Conservation (phyloP, 2,797 vertebrate species). For the Aldrovandia affinis region DNA sequence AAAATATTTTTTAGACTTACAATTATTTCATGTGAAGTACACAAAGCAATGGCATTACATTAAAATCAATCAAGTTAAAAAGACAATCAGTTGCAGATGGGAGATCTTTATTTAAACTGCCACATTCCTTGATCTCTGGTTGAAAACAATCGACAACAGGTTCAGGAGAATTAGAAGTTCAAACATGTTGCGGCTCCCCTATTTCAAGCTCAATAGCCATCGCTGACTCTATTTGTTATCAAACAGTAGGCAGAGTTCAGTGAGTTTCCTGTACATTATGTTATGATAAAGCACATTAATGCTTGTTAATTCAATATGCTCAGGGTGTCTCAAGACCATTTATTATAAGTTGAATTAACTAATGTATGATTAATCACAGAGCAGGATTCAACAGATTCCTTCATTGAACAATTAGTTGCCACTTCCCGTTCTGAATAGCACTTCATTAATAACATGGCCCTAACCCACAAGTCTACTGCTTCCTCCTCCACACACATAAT, state of each 20-base stretch:
- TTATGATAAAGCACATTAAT: constrained; percentile 8
- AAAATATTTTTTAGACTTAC: neutral
- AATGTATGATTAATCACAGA: constrained; percentile 19
- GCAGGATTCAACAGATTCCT: neutral
- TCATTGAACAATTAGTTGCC: constrained; percentile 18
- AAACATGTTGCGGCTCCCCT: neutral
- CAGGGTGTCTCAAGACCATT: neutral
- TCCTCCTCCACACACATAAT: neutral
- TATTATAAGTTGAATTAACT: neutral
- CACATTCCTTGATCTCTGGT: too few relatives aligned
- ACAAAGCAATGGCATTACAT: neutral
- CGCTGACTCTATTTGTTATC: neutral
- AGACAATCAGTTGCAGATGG: too few relatives aligned
- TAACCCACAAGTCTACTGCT: neutral
- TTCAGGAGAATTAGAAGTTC: too few relatives aligned
- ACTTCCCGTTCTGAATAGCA: neutral
- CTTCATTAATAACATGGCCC: constrained; percentile 13
- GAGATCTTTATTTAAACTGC: neutral
- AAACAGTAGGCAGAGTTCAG: constrained; percentile 16
- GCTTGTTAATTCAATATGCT: constrained; percentile 3
- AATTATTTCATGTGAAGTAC: neutral
- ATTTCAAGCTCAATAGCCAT: neutral
- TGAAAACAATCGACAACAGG: too few relatives aligned
- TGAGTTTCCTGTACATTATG: neutral
- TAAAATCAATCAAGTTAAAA: neutral